A percentile compares a stretch with the other conserved stretches of the same genome.
Evolutionary conservation across 2,113 vertebrate genomes (phyloP).

Genomic region (Eulemur rufifrons): DNA sequence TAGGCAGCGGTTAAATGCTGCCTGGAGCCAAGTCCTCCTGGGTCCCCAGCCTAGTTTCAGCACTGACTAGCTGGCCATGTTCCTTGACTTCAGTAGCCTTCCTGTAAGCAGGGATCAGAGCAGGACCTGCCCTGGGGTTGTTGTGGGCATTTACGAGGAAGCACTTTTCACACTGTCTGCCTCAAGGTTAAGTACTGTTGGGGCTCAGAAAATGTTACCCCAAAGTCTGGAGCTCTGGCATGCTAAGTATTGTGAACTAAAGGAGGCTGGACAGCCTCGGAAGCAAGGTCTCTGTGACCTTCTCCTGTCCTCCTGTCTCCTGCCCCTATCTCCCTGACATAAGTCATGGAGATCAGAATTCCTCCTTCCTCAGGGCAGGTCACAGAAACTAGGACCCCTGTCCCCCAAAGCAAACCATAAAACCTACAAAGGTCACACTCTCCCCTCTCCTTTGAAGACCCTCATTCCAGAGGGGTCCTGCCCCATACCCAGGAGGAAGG

Average conservation of each 20-base stretch:
- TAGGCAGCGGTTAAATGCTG: background rate
- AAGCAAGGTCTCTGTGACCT: background rate
- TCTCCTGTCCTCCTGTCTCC: background rate
- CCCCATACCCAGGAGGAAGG: background rate
- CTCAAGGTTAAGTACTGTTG: background rate
- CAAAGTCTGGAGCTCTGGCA: background rate
- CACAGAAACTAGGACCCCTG: background rate
- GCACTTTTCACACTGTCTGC: background rate
- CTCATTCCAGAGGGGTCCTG: background rate
- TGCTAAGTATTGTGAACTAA: background rate
- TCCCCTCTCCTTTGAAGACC: background rate
- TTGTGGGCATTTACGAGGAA: background rate
- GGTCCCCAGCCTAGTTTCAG: background rate
- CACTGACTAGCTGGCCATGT: too few species aligned
- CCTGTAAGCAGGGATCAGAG: background rate
- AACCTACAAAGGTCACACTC: background rate
- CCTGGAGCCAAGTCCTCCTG: background rate
- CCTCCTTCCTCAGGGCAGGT: background rate
- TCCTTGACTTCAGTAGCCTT: background rate
- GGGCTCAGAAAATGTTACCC: background rate
- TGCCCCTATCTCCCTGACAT: background rate
- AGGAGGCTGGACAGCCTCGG: background rate
- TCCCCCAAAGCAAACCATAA: background rate
- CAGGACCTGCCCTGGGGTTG: fast-evolving
- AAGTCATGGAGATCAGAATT: background rate